Evolutionary conservation across 2,797 vertebrate genomes (phyloP).

Genomic region (Clarias pachynema): DNA sequence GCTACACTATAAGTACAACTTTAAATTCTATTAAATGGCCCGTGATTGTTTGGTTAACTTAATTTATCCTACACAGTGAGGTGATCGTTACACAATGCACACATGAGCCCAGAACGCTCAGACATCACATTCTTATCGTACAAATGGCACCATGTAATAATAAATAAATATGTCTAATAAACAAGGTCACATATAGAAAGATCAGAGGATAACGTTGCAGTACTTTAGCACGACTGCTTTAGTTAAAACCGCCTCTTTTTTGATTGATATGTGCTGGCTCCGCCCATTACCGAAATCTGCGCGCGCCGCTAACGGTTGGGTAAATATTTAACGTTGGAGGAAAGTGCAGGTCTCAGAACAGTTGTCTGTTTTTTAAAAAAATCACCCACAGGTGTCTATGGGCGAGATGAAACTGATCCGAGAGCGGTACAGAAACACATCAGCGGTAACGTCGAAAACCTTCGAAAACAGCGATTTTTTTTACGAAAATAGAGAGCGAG

Average conservation of each 20-base stretch:
- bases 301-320: slow-evolving; percentile 10
- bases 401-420: slow-evolving; percentile 18
- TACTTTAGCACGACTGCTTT: slow-evolving; percentile 49
- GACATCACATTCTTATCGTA: background rate
- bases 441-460: background rate
- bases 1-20: background rate
- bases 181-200: slow-evolving; percentile 50
- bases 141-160: background rate
- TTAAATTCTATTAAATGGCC: background rate
- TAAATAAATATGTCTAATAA: slow-evolving; percentile 21
- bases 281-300: slow-evolving; percentile 45
- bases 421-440: background rate
- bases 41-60: background rate
- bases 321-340: background rate
- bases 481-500: background rate
- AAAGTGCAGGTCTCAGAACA: slow-evolving; percentile 26
- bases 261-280: slow-evolving; percentile 49
- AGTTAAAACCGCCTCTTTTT: slow-evolving; percentile 38
- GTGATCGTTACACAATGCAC: background rate
- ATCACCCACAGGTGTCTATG: background rate
- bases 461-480: background rate
- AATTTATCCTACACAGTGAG: background rate
- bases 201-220: slow-evolving; percentile 54
- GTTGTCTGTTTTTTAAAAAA: background rate
- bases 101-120: background rate